These are phyloP conservation scores for Drosophila ercepeae DNA, from an alignment of 1,140 invertebrate genomes.

Conservation along the genomic window DNA sequence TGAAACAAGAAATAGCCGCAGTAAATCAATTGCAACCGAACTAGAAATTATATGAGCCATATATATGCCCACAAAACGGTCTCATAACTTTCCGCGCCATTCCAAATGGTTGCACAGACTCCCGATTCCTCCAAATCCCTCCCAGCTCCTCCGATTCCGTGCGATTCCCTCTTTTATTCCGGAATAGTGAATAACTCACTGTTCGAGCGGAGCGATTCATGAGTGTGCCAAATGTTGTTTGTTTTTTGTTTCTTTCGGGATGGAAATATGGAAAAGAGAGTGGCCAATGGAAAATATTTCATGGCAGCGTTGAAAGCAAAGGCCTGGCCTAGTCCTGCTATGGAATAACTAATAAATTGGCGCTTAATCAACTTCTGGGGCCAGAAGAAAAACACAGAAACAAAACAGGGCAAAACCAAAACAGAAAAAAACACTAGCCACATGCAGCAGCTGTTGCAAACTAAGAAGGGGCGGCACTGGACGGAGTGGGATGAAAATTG, in stretches of 20 bases:
- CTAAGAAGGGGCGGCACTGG: constrained; percentile 7
- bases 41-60: constrained; percentile 65
- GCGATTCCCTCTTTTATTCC: neutral
- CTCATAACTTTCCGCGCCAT: constrained; percentile 66
- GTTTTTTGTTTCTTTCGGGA: constrained; percentile 17
- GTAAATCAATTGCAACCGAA: constrained; percentile 67
- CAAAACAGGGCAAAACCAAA: constrained; percentile 12
- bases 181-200: constrained; percentile 40
- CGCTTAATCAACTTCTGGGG: constrained; percentile 72
- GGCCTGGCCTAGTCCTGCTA: constrained; percentile 51
- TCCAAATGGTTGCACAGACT: constrained; percentile 37
- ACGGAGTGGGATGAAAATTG: constrained; percentile 35
- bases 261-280: constrained; percentile 19
- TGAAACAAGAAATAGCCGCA: constrained; percentile 30
- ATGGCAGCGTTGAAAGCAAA: constrained; percentile 67
- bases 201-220: constrained; percentile 51
- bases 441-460: constrained; percentile 48
- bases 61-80: constrained; percentile 56
- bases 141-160: neutral
- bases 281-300: constrained; percentile 72
- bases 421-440: constrained; percentile 36
- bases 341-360: constrained; percentile 77
- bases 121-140: constrained; percentile 7
- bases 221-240: constrained; percentile 58
- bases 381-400: constrained; percentile 16